Evolutionary conservation across 1,140 invertebrate genomes (phyloP), one percentile per base, ranked within the genome.

Genomic region (Fopius arisanus): DNA sequence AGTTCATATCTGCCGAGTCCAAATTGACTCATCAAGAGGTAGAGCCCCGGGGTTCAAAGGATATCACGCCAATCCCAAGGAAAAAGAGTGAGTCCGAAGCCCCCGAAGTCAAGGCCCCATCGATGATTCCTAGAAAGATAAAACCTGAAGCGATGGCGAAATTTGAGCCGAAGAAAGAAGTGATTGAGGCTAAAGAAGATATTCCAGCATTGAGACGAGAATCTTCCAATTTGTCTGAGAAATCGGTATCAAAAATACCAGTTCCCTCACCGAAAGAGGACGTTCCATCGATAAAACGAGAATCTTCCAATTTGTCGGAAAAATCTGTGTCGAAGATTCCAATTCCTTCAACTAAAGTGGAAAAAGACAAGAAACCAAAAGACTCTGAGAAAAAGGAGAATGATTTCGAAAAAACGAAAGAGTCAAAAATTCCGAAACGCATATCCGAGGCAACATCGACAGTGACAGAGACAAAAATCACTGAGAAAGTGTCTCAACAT

Each of bases 351-450:
- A 2, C 23, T 7, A 28, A 40, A 51, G 26, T 54, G 66, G 67
- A 75, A 70, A 67, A 68, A 70, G 54, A 59, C 12, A 59, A 59
- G 23, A 59, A 59, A 10, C 23, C 21, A 70, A 72, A 43, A 14
- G 10, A 72, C 67, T 19, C 14, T 67, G 48, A 72, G 43, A 37
- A 59, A 29, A 54, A 70, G 19, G 70, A 75, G 7, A 63, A 59
- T 5, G 59, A 65, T 7, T 71, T 43, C 12, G 37, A 63, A 6
- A 19, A 70, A 3, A 79, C 54, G 1, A 86, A 80, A 43, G 78
- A 83, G 70, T 85, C 84, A 10, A 78, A 78, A 51, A 87, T 87
- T 65, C 86, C 86, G 0, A 77, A 67, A 28, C 43, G 40, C 21
- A 63, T 40, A 14, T 12, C 37, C 0, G 65, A 72, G 7, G 82